Base-by-base conservation (phyloP, 1,140 invertebrate species). In the Caenorhabditis elegans region DNA sequence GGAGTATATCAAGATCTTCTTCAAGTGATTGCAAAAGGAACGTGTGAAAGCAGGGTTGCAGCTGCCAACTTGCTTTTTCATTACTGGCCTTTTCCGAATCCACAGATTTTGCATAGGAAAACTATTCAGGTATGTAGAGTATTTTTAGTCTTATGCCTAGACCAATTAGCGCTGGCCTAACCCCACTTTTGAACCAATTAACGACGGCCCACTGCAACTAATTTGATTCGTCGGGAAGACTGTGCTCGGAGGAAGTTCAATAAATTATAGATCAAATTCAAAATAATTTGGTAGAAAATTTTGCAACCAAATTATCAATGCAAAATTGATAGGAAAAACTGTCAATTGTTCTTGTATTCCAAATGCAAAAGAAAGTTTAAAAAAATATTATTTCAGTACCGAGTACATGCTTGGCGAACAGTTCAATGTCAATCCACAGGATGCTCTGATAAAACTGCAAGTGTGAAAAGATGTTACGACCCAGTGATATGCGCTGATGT, bases 51-150 rank as follows among this genome's bases (percentile, higher is more conserved):
- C 0, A 91, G 96, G 81, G 93, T 95, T 60, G 95, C 96, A 2
- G 97, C 97, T 19, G 95, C 95, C 49, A 97, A 98, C 91, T 92
- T 99, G 28, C 92, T 99, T 19, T 98, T 99, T 90, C 96, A 98
- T 91, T 99, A 99, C 90, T 99, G 97, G 96, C 97, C 97, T n/a
- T 94, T 96, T 2, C 94, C 98, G 85, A 97, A 98, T 91, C 94
- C 96, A 22, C 94, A 94, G 88, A 92, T 96, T 2, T 94, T 96
- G 87, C 96, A 98, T 89, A 92, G 95, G 53, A 94, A 95, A 88
- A 94, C 94, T 0, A 92, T 96, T 43, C 93, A 96, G 76, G 94
- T 53, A n/a, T 1, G 26, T 53, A 94, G 82, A n/a, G n/a, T n/a
- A n/a, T n/a, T n/a, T n/a, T n/a, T n/a, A n/a, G n/a, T n/a, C n/a